Evolutionary conservation across 2,113 vertebrate species (phyloP), one percentile per base, ranked within the genome.

Genomic region (Carlito syrichta): DNA sequence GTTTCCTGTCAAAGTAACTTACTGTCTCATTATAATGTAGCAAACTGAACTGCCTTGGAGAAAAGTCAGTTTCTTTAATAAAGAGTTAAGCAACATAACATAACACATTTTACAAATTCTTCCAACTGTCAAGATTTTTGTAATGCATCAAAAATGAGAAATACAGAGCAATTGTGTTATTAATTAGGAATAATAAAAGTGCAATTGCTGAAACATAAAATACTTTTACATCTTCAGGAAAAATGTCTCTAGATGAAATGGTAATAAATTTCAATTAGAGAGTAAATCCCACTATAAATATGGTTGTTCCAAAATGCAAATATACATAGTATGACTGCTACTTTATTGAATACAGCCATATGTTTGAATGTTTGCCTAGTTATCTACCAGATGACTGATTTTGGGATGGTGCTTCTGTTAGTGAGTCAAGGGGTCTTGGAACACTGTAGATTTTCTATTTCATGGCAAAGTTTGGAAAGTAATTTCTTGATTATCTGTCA

Each of bases 141-240:
- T 81, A 94, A 81, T 94, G 27, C 63, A 93, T 66, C 90, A 97
- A 63, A 97, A 85, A 86, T 89, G 87, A 95, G 40, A 78, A 93
- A 96, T 30, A 32, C 86, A 82, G 38, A 93, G 43, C 50, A 89
- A 77, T 89, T 69, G 63, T 79, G 58, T 95, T 98, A 95, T 96
- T 96, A 97, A 96, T 97, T 96, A 98, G 82, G 68, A 95, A 96
- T 62, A 92, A 93, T 76, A 94, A 94, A 97, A 76, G 60, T 87
- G 38, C 76, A 96, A 63, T 93, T 89, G 74, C 79, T 82, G 43
- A 97, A 97, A 95, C 63, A 73, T 91, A 96, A 96, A 96, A 77
- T 89, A 77, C 71, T 93, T 93, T 91, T 83, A 78, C 13, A 82
- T 89, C 91, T 96, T 83, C 13, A 84, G 87, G 73, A 94, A 83